Evolutionary conservation across 2,797 vertebrate species (phyloP).

Genomic region (Tenualosa ilisha): DNA sequence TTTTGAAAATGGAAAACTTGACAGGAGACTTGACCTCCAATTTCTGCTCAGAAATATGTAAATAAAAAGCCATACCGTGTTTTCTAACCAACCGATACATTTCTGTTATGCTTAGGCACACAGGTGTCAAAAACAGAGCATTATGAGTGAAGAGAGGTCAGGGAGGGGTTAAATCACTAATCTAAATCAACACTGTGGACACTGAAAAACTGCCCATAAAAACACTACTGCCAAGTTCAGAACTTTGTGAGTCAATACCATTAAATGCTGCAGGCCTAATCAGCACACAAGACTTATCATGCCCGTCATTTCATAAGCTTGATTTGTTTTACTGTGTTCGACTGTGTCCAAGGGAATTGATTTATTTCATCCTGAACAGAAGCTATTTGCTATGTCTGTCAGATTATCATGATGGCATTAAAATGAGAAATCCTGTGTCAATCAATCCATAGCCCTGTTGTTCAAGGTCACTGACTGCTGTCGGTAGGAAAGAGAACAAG

Average conservation of each 20-base stretch:
- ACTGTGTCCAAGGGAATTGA: too few species aligned
- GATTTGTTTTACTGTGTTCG: too few species aligned
- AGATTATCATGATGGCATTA: too few species aligned
- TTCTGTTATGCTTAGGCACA: not conserved
- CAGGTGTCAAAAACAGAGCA: not conserved
- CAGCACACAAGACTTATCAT: not conserved
- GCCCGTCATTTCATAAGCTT: not conserved
- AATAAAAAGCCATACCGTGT: not conserved
- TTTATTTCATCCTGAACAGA: too few species aligned
- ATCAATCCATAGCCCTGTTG: too few species aligned
- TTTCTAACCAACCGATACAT: not conserved
- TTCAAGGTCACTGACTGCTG: too few species aligned
- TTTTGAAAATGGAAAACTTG: not conserved
- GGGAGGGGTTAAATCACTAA: not conserved
- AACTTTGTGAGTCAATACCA: not conserved
- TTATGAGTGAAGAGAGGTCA: not conserved
- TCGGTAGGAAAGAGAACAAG: too few species aligned
- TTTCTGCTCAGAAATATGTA: not conserved
- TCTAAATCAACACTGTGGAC: not conserved
- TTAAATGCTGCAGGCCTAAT: not conserved
- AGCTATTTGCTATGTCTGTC: not conserved
- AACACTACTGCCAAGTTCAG: not conserved
- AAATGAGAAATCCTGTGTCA: too few species aligned
- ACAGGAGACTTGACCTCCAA: not conserved
- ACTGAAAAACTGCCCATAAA: not conserved